These are phyloP conservation scores for Leucania comma DNA, from an alignment of 2,888 invertebrate genomes.

Conservation along the genomic window DNA sequence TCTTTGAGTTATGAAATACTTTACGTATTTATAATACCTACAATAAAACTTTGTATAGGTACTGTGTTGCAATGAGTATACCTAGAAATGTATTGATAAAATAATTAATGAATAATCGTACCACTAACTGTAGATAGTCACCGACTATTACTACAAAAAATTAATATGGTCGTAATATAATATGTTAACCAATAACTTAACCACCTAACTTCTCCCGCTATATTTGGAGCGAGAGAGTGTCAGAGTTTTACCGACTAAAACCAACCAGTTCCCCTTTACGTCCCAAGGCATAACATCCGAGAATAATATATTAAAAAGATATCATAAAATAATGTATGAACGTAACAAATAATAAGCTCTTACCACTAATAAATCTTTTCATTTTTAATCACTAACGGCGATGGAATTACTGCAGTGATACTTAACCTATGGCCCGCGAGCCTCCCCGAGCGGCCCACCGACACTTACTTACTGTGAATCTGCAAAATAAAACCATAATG, in stretches of 20 bases:
- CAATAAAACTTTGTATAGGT: background rate
- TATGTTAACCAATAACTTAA: too few species aligned
- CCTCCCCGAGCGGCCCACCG: constrained; percentile 17
- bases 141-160: too few species aligned
- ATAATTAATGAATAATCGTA: background rate
- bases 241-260: too few species aligned
- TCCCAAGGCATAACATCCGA: background rate
- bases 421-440: constrained; percentile 21
- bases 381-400: constrained; percentile 26
- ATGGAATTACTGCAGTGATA: constrained; percentile 36
- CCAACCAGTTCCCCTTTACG: too few species aligned
- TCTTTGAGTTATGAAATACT: constrained; percentile 31
- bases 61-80: background rate
- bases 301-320: background rate
- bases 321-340: background rate
- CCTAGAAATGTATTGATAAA: background rate
- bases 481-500: constrained; percentile 54
- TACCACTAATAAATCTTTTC: constrained; percentile 9
- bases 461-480: constrained; percentile 42
- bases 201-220: too few species aligned
- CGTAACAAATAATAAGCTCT: background rate
- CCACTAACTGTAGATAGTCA: background rate
- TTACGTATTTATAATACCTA: background rate
- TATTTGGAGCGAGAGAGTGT: too few species aligned
- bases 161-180: too few species aligned